Evolutionary conservation across 2,797 vertebrate species (phyloP), one percentile per base, ranked within the genome.

Genomic region (Peromyscus aztecus): DNA sequence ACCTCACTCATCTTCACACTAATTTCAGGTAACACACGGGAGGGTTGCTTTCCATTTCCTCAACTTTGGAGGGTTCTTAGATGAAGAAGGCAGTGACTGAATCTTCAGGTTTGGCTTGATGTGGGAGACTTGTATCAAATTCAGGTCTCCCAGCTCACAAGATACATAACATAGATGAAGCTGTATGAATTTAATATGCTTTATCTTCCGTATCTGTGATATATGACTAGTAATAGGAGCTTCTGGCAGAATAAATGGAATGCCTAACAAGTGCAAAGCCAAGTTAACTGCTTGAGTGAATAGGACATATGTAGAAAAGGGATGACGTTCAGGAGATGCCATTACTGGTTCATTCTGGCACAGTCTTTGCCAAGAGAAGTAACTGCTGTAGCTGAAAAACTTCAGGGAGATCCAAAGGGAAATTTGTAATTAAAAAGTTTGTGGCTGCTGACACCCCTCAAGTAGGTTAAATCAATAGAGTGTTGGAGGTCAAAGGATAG

Each of bases 1-100:
- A 92, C 92, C 82, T 71, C 71, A 27, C 10, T 69, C 6, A 73
- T 34, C 83, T 77, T 21, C 67, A 93, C 37, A 87, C 29, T 88
- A 80, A 55, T 80, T 13, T 12, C 82, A 65, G 4, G 31, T 0
- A 93, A 46, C 37, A 90, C 2, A 52, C 23, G 91, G 40, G 67
- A 93, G 13, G 23, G 57, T 77, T 52, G 5, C 7, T 92, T 85
- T 71, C 19, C 73, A 24, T 11, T 87, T 96, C 89, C 34, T 84
- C 29, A 65, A 29, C 34, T 71, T 76, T 34, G 40, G 71, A 81
- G 29, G 19, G 14, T 81, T 94, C 21, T n/a, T 85, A 7, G 71
- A 55, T 81, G 37, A 91, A 43, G 17, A 37, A 40, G 27, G 0
- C 0, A 1, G 55, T 46, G 16, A 90, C 40, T 46, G 9, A 43